phyloP scores from a whole-genome alignment of 2,888 invertebrate species.

The Hofmannophila pseudospretella region DNA sequence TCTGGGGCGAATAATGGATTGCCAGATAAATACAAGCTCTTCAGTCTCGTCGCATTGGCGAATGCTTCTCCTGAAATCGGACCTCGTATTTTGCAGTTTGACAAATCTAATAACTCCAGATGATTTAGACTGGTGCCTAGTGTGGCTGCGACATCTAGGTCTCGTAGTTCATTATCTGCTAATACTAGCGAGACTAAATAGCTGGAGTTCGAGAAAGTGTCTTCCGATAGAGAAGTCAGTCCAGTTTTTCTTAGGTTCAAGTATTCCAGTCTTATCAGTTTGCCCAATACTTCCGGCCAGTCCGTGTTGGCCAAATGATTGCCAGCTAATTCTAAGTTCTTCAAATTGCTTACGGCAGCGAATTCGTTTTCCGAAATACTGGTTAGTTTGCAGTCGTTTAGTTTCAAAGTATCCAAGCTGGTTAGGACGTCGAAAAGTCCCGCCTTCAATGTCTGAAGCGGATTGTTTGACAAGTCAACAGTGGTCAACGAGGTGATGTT shows the following conservation, averaged over 20 bases:
- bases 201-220: conserved; percentile 81
- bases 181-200: conserved; percentile 80
- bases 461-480: conserved; percentile 84
- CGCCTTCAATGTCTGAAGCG: conserved; percentile 74
- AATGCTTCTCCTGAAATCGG: conserved; percentile 83
- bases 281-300: conserved; percentile 80
- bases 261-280: conserved; percentile 79
- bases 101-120: conserved; percentile 81
- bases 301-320: conserved; percentile 76
- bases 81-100: conserved; percentile 82
- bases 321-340: conserved; percentile 80
- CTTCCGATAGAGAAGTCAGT: conserved; percentile 79
- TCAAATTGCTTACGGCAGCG: conserved; percentile 76
- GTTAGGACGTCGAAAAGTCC: conserved; percentile 80
- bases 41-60: conserved; percentile 81
- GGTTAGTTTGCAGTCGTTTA: conserved; percentile 81
- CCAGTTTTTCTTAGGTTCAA: conserved; percentile 80
- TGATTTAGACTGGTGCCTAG: conserved; percentile 81
- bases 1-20: conserved; percentile 84
- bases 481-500: conserved; percentile 81
- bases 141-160: conserved; percentile 80
- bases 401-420: conserved; percentile 81
- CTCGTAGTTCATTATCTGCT: conserved; percentile 81
- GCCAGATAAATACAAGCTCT: conserved; percentile 81
- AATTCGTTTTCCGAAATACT: conserved; percentile 77